Conservation (phyloP, 1,140 invertebrate genomes). For the Caligus rogercresseyi region DNA sequence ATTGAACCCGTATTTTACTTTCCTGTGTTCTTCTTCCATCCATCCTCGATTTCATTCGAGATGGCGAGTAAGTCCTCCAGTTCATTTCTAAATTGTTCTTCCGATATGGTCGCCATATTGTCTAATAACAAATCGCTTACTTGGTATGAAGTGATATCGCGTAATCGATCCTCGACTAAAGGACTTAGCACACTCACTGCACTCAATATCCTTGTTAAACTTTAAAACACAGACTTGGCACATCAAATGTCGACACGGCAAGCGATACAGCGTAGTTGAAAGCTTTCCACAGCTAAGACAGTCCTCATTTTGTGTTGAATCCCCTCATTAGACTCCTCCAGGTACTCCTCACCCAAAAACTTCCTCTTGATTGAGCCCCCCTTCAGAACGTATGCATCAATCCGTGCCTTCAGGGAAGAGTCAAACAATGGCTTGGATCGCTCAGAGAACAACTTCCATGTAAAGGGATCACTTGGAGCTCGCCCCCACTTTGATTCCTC, state of each 20-base stretch:
- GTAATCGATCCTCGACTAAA: not conserved
- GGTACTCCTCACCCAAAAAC: not conserved
- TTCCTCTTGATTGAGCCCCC: not conserved
- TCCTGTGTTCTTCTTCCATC: not conserved
- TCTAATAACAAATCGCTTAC: not conserved
- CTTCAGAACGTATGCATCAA: not conserved
- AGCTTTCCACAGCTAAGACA: not conserved
- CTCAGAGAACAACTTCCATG: not conserved
- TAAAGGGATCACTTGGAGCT: not conserved
- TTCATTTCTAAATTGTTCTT: not conserved
- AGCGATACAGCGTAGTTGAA: not conserved
- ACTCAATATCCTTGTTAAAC: not conserved
- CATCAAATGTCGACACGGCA: not conserved
- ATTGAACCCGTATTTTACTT: too few relatives aligned
- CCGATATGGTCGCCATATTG: not conserved
- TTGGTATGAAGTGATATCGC: not conserved
- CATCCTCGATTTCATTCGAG: not conserved
- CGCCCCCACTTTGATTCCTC: not conserved
- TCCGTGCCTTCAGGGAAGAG: not conserved
- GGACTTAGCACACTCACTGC: not conserved
- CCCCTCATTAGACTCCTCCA: not conserved
- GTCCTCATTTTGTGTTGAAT: not conserved
- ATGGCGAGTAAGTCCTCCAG: not conserved
- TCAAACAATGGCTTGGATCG: not conserved
- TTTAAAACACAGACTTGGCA: not conserved